Evolutionary conservation across 2,797 vertebrate genomes (phyloP), one percentile per base, ranked within the genome.

Genomic region (Mus minutoides): DNA sequence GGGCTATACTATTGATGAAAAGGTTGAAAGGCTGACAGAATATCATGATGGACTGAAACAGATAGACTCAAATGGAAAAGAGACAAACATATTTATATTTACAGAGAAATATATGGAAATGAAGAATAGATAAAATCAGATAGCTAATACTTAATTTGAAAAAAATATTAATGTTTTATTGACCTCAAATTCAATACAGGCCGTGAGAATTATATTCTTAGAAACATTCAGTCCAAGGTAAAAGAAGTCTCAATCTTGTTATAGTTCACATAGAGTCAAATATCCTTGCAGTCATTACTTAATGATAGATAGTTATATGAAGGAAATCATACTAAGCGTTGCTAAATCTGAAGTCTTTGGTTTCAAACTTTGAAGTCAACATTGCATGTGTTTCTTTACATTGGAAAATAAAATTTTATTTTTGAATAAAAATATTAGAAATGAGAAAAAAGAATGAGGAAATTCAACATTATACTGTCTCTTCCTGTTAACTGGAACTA

Each of bases 301-400:
- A 43, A 37, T 46, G 2, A 77, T 85, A 73, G 17, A 86, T 40
- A 14, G 62, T 22, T 37, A 43, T 40, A 11, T 71, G 3, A 12
- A 85, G 69, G 46, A 80, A n/a, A 93, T 12, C 46, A 1, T 56
- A n/a, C 26, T 88, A 29, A 89, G 43, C 4, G 54, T 26, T 58
- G 11, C 34, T 80, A 46, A 54, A 56, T 3, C 21, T 79, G 1
- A 77, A 92, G 13, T 62, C 52, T 64, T 75, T 88, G 6, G 4
- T 58, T 82, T 83, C 60, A 92, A 46, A 56, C 54, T 64, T 62
- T 88, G 58, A 85, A 96, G 19, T 88, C 40, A 92, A 56, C 93
- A 78, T 79, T 90, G 43, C 5, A 87, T 26, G 9, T 29, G 1
- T 71, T 82, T 84, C 34, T 71, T 46, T 29, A 58, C 37, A 8